These are phyloP conservation scores for Helicoverpa armigera DNA, from an alignment of 1,140 invertebrate genomes.

Conservation along the genomic window DNA sequence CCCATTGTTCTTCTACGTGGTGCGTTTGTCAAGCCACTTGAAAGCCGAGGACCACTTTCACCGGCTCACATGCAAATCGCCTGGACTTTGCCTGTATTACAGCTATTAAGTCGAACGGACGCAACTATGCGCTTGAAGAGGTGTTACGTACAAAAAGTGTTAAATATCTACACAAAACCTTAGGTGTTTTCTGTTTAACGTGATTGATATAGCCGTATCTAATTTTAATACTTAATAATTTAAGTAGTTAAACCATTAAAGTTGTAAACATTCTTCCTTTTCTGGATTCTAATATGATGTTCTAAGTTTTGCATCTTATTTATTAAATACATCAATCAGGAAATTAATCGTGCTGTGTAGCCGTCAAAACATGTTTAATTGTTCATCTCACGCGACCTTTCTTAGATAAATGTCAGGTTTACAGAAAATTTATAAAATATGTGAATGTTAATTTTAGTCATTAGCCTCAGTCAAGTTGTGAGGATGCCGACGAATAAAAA, in stretches of 20 bases:
- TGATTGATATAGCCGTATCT: constrained; percentile 29
- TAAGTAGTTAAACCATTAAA: background rate
- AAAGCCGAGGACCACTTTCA: constrained; percentile 64
- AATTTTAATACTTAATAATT: constrained; percentile 3
- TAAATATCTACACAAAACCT: constrained; percentile 25
- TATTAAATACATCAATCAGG: constrained; percentile 15
- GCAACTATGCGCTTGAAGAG: constrained; percentile 17
- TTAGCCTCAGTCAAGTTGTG: constrained; percentile 73
- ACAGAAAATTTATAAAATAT: constrained; percentile 74
- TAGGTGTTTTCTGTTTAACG: constrained; percentile 20
- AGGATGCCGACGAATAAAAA: constrained; percentile 76
- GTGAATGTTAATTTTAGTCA: constrained; percentile 82
- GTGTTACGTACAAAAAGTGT: constrained; percentile 3
- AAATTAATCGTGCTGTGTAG: constrained; percentile 36
- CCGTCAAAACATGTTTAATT: constrained; percentile 63
- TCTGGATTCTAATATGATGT: background rate
- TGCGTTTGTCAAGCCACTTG: constrained; percentile 57
- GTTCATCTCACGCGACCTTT: constrained; percentile 60
- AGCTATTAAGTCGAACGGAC: constrained; percentile 46
- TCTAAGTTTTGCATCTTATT: constrained; percentile 17
- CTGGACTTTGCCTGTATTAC: constrained; percentile 52
- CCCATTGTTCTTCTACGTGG: constrained; percentile 59
- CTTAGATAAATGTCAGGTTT: constrained; percentile 60
- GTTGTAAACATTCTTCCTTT: constrained; percentile 11
- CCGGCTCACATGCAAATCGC: constrained; percentile 61